Percentiles rank a stretch among this genome's conserved stretches.
Evolutionary conservation across 2,888 invertebrate genomes (phyloP).

Genomic region (Acanthosepion esculentum): DNA sequence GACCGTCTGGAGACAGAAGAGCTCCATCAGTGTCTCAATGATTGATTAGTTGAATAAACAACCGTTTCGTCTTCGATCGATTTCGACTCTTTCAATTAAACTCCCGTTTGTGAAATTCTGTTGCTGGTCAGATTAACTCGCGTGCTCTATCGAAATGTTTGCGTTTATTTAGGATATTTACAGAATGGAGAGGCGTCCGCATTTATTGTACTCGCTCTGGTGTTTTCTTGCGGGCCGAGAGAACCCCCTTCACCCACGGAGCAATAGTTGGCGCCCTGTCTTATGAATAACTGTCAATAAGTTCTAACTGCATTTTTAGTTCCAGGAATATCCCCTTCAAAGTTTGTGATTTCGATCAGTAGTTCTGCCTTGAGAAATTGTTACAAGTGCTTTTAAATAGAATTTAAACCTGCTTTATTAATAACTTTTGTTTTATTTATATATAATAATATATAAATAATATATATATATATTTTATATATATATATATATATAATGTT

Average conservation of each 20-base stretch:
- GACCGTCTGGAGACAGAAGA: background rate
- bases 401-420: too few species aligned
- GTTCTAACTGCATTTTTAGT: background rate
- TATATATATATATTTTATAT: too few species aligned
- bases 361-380: too few species aligned
- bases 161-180: slow-evolving; percentile 4
- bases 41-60: background rate
- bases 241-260: background rate
- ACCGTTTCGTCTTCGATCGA: slow-evolving; percentile 22
- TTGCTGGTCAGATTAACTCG: background rate
- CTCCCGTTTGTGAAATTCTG: background rate
- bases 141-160: background rate
- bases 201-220: background rate
- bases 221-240: background rate
- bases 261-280: background rate
- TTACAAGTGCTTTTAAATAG: too few species aligned
- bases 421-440: too few species aligned
- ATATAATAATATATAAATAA: too few species aligned
- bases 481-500: too few species aligned
- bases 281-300: background rate
- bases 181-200: background rate
- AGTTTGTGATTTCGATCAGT: too few species aligned
- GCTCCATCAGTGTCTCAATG: slow-evolving; percentile 33
- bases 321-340: background rate
- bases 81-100: background rate